Base-by-base conservation (phyloP, 1,140 invertebrate genomes). In the Drosophila bifasciata region DNA sequence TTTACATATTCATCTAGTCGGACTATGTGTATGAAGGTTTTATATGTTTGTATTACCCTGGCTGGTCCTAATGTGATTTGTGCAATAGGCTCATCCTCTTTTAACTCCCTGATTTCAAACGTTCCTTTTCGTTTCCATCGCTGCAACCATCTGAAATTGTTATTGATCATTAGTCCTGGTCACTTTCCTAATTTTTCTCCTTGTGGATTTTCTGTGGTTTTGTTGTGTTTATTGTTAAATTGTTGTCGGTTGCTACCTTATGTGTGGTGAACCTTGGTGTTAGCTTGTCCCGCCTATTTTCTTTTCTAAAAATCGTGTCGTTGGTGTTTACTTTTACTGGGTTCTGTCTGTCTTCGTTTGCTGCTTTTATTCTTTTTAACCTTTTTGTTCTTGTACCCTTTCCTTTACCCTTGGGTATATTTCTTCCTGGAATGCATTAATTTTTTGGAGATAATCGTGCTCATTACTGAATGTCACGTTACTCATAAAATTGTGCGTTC, bases 391-490 rank as follows among this genome's bases (percentile, higher is more conserved):
- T 28, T 58, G 0, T 13, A 46, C 23, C 0, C 5, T 44, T 36
- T 58, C 28, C 1, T 49, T 58, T 0, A 59, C 11, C 3, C 9
- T 59, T 7, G 56, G 45, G 1, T 59, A 23, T 1, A 56, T 2
- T 1, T 59, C 45, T 0, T 13, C 28, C 3, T 50, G 28, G 6
- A 59, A 50, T 9, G 45, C 45, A 23, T 58, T 49, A 3, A 53
- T n/a, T 40, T n/a, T 40, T 0, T 25, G 17, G 3, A 59, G 36
- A 23, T 53, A 53, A 53, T 41, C 51, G 39, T 53, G 51, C 15
- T 53, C 17, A 1, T 41, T 53, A 5, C n/a, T 57, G 8, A 46
- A 46, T 6, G 23, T n/a, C 7, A 39, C 28, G n/a, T 57, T n/a
- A 45, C 21, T 19, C 7, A 49, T 6, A 8, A 49, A 21, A 11